These are phyloP conservation scores for Aleiodes leptofemur DNA, from an alignment of 2,888 invertebrate species.

Conservation along the genomic window DNA sequence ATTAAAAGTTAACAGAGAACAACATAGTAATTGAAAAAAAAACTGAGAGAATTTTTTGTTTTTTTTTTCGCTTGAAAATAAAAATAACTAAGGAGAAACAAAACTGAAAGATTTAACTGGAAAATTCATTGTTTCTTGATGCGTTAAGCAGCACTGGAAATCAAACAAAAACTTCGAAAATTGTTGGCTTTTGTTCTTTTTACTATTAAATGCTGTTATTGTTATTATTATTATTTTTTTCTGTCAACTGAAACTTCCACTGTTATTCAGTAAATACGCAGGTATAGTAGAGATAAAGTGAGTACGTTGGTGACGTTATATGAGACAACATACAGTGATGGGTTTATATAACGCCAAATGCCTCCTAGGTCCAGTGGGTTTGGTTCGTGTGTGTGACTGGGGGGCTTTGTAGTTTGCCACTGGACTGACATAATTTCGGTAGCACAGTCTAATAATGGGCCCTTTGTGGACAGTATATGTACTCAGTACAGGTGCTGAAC, in stretches of 20 bases:
- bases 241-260: background rate
- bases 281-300: too few species aligned
- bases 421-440: constrained; percentile 53
- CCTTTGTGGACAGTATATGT: constrained; percentile 50
- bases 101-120: constrained; percentile 34
- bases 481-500: constrained; percentile 43
- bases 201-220: background rate
- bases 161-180: constrained; percentile 13
- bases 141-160: constrained; percentile 24
- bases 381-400: constrained; percentile 24
- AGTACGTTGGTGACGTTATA: too few species aligned
- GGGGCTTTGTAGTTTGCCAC: constrained; percentile 44
- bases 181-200: too few species aligned
- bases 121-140: constrained; percentile 51
- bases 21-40: too few species aligned
- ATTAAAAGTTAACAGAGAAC: too few species aligned
- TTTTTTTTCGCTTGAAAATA: too few species aligned
- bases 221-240: background rate
- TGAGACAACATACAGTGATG: constrained; percentile 12
- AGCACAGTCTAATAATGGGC: constrained; percentile 53
- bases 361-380: constrained; percentile 19
- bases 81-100: too few species aligned
- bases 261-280: background rate
- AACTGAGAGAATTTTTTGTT: background rate
- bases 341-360: constrained; percentile 20